Conservation (phyloP, 2,797 vertebrate species). For the Micromesistius poutassou region DNA sequence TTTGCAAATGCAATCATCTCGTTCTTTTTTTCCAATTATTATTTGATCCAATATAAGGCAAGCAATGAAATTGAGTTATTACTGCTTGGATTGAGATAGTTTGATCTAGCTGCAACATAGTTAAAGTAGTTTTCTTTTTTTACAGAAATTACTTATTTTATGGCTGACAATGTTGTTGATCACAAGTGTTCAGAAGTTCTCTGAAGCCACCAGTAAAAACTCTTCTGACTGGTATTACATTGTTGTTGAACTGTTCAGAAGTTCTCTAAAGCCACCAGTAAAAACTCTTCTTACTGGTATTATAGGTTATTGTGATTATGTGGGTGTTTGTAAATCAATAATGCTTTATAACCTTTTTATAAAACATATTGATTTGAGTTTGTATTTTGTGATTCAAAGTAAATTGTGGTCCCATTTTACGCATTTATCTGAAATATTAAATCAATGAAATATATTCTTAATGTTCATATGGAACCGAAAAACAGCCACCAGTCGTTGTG, state of each 20-base stretch:
- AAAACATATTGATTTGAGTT: not conserved
- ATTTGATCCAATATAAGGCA: not conserved
- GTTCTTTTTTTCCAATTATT: not conserved
- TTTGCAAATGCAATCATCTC: not conserved
- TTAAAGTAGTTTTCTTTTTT: not conserved
- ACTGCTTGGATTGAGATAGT: not conserved
- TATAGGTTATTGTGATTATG: not conserved
- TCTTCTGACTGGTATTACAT: not conserved
- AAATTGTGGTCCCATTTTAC: not conserved
- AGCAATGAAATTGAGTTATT: not conserved
- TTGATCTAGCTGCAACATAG: not conserved
- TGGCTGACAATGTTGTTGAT: not conserved
- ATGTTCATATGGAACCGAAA: not conserved
- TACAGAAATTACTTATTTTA: not conserved
- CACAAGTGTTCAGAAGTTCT: not conserved
- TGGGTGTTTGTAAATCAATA: not conserved
- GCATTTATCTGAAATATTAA: not conserved
- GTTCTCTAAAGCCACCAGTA: not conserved
- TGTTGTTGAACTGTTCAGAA: not conserved
- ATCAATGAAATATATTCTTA: not conserved
- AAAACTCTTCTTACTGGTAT: not conserved
- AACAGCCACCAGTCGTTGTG: not conserved
- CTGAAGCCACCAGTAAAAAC: not conserved
- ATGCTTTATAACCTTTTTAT: not conserved
- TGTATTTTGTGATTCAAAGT: not conserved